Percentiles rank a stretch among this genome's conserved stretches.
Conservation (phyloP, 2,888 invertebrate species). For the Unio pictorum region DNA sequence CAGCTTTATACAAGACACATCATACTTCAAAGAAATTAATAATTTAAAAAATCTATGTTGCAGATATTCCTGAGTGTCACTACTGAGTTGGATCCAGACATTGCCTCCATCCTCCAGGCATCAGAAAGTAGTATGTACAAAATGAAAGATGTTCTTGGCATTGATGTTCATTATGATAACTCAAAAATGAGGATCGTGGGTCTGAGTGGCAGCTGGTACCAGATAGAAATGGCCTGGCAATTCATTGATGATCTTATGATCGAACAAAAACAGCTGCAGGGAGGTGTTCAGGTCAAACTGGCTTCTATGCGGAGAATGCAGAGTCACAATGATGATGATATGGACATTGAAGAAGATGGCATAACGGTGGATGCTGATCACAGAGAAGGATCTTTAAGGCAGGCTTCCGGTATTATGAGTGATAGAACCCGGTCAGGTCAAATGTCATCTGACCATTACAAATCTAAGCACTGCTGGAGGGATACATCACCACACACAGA, state of each 20-base stretch:
- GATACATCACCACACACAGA: not conserved
- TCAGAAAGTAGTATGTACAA: conserved; percentile 19
- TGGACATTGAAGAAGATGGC: no score
- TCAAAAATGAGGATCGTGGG: conserved; percentile 7
- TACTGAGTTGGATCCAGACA: conserved; percentile 24
- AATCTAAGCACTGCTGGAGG: no score
- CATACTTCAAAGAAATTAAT: not conserved
- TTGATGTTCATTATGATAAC: conserved; percentile 10
- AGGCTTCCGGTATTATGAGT: no score
- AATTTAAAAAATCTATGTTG: not conserved
- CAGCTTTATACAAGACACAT: not conserved
- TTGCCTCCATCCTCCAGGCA: conserved; percentile 27
- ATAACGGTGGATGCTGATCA: no score
- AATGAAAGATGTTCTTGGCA: conserved; percentile 17
- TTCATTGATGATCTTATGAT: conserved; percentile 31
- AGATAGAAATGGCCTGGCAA: conserved; percentile 43
- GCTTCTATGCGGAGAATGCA: no score
- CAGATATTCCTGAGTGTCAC: conserved; percentile 28
- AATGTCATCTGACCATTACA: no score
- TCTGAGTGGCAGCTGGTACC: conserved; percentile 33
- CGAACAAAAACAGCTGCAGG: conserved; percentile 16
- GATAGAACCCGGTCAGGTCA: no score
- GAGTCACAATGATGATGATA: no score
- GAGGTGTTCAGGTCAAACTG: no score
- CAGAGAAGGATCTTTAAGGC: no score